Evolutionary conservation across 1,140 invertebrate species (phyloP).

Genomic region (Lordiphosa mommai): DNA sequence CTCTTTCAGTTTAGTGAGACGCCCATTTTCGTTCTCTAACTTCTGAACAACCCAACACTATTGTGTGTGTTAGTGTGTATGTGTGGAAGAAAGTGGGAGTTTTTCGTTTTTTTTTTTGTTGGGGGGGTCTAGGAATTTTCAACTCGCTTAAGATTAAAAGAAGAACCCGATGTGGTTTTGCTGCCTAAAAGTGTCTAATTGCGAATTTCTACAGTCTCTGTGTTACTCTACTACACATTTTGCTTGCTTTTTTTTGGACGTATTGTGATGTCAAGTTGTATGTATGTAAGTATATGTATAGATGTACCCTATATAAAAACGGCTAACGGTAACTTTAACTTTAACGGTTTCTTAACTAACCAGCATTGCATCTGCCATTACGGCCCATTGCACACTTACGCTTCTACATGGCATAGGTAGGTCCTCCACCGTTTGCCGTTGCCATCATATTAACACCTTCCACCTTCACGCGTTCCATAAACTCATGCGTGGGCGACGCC

Average conservation of each 20-base stretch:
- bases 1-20: too few species aligned
- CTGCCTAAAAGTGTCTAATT: constrained; percentile 67
- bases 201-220: constrained; percentile 76
- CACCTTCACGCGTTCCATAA: constrained; percentile 58
- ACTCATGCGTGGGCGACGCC: constrained; percentile 66
- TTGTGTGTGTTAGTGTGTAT: constrained; percentile 21
- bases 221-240: constrained; percentile 76
- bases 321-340: constrained; percentile 64
- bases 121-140: constrained; percentile 55
- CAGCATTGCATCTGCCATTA: constrained; percentile 31
- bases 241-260: constrained; percentile 61
- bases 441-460: constrained; percentile 9
- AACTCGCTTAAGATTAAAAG: constrained; percentile 64
- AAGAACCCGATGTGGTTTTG: constrained; percentile 64
- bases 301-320: constrained; percentile 58
- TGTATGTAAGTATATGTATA: constrained; percentile 41
- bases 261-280: constrained; percentile 69
- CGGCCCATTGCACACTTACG: constrained; percentile 31
- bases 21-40: too few species aligned
- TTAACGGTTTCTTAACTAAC: constrained; percentile 73
- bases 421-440: constrained; percentile 8
- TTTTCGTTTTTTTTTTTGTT: too few species aligned
- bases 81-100: neutral
- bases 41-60: too few species aligned
- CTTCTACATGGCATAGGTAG: constrained; percentile 59